Evolutionary conservation across 2,797 vertebrate genomes (phyloP), one percentile per base, ranked within the genome.

Genomic region (Botia almorhae): DNA sequence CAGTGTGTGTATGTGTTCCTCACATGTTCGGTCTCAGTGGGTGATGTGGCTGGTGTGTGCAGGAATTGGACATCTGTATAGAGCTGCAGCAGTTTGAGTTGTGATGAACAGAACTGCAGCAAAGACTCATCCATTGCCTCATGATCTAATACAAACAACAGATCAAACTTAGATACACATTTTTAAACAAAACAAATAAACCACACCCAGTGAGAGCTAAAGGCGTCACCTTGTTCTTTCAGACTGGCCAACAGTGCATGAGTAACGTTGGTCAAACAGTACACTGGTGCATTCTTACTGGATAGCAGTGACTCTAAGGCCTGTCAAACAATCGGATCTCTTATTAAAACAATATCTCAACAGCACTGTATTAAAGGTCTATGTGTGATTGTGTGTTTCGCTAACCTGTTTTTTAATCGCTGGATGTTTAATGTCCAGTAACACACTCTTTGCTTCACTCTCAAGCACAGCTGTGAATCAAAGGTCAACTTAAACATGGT

Each of bases 361-460:
- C 21, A 26, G 11, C 48, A 48, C 11, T 7, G 8, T 60, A 2
- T n/a, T 39, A 17, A 29, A 39, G 16, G 33, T 10, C 16, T n/a
- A 65, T 36, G 16, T 64, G 60, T 33, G 2, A 17, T 16, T 58
- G 65, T 51, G 39, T 60, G 46, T 76, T 70, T 29, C 10, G 36
- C 55, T 56, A 85, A 96, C 97, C 95, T 99, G 97, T 89, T 96
- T 98, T 91, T 97, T 98, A 81, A 97, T 94, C 76, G 95, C 96
- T 29, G 97, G 96, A 80, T 99, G 96, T 90, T 97, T 98, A 88
- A 99, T 97, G 81, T 99, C 97, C 85, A 98, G 91, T 88, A 99
- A 90, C 81, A 95, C 88, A 58, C 89, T 93, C 91, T 94, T 96
- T 82, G 94, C 94, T 92, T 99, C 97, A 0, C 80, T 91, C 91